Conservation (phyloP, 2,113 vertebrate genomes). For the Otus sunia region DNA sequence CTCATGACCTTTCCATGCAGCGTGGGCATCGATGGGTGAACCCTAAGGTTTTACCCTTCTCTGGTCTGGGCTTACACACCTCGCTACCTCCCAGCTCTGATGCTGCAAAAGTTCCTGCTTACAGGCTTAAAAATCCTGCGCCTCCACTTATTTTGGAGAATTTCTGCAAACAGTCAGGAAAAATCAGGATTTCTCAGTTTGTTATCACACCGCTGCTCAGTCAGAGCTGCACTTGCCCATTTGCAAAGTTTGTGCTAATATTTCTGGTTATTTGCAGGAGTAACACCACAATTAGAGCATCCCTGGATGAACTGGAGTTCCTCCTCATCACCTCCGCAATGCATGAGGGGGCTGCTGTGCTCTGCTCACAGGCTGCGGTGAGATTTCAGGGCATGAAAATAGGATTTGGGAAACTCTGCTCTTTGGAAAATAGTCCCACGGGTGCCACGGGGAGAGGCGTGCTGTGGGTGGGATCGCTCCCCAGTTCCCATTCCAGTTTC, state of each 20-base stretch:
- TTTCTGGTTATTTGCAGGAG: not conserved
- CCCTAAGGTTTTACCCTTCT: not conserved
- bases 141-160: not conserved
- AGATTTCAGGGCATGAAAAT: not conserved
- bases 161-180: not conserved
- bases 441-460: not conserved
- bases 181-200: not conserved
- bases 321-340: rapidly evolving
- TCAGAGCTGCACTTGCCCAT: not conserved
- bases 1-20: not conserved
- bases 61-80: not conserved
- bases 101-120: not conserved
- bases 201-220: not conserved
- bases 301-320: not conserved
- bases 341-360: rapidly evolving
- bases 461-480: not conserved
- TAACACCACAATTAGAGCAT: not conserved
- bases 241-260: not conserved
- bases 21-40: rapidly evolving
- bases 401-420: not conserved
- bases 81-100: not conserved
- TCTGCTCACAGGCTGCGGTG: not conserved
- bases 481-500: not conserved
- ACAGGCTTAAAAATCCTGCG: not conserved
- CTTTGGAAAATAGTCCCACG: not conserved